A percentile compares a stretch with the other conserved stretches of the same genome.
These are phyloP conservation scores for Channa striata DNA, from an alignment of 2,797 vertebrate genomes.

Conservation along the genomic window DNA sequence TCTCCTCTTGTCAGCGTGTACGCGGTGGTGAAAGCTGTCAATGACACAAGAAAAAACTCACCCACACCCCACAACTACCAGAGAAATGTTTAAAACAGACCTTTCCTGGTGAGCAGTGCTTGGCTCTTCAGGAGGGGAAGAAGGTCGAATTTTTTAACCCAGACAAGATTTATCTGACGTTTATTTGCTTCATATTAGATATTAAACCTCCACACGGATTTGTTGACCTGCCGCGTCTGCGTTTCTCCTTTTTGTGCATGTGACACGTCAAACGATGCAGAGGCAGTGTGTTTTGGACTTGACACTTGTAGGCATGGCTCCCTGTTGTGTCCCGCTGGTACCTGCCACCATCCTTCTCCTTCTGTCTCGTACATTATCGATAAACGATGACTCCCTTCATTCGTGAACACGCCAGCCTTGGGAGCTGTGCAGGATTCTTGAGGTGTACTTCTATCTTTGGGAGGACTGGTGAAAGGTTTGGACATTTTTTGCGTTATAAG, in stretches of 20 bases:
- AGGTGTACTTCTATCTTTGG: slow-evolving; percentile 42
- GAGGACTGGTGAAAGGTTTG: slow-evolving; percentile 8
- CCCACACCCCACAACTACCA: neutral
- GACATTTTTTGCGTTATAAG: neutral
- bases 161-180: neutral
- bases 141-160: neutral
- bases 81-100: neutral
- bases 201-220: neutral
- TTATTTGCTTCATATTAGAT: neutral
- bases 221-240: neutral
- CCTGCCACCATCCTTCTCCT: slow-evolving; percentile 31
- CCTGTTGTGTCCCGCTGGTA: slow-evolving; percentile 31
- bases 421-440: slow-evolving; percentile 13
- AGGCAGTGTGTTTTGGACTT: slow-evolving; percentile 55
- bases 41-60: slow-evolving; percentile 15
- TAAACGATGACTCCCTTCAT: slow-evolving; percentile 18
- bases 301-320: slow-evolving; percentile 34
- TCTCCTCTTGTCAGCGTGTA: slow-evolving; percentile 18
- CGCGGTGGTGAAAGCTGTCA: slow-evolving; percentile 18
- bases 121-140: neutral
- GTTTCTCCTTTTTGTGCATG: neutral
- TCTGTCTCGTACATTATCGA: slow-evolving; percentile 34
- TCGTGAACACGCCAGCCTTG: slow-evolving; percentile 2
- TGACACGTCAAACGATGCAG: slow-evolving; percentile 28
- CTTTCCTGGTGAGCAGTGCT: slow-evolving; percentile 4